Conservation (phyloP, 2,797 vertebrate species). For the Urosaurus nigricauda region DNA sequence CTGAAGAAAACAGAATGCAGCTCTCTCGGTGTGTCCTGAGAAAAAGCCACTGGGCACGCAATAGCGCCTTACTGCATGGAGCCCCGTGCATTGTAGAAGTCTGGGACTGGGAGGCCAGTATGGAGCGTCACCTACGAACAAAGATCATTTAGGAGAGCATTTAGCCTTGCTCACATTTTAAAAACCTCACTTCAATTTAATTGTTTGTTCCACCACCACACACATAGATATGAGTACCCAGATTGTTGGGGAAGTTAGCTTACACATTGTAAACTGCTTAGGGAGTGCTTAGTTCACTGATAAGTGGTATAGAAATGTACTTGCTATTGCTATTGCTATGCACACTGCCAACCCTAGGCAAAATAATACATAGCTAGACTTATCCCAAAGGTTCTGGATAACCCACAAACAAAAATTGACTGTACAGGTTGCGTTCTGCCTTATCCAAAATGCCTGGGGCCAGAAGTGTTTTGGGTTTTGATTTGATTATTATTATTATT, state of each 20-base stretch:
- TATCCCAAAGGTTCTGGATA: neutral
- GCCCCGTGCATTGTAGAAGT: conserved; percentile 89
- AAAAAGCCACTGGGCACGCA: conserved; percentile 62
- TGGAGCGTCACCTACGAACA: conserved; percentile 90
- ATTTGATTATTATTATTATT: too few relatives aligned
- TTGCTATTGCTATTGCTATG: too few relatives aligned
- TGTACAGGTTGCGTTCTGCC: too few relatives aligned
- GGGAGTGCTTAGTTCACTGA: too few relatives aligned
- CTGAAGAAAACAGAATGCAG: conserved; percentile 34
- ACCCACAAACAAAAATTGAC: neutral
- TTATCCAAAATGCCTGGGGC: too few relatives aligned
- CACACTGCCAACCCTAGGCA: too few relatives aligned
- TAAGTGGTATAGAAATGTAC: too few relatives aligned
- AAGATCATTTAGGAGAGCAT: conserved; percentile 18
- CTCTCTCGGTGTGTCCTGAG: conserved; percentile 47
- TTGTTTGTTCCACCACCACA: neutral
- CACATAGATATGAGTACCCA: neutral
- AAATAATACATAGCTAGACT: too few relatives aligned
- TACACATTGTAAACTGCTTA: too few relatives aligned
- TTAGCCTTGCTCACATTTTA: neutral
- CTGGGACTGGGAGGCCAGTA: conserved; percentile 93
- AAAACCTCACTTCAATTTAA: neutral
- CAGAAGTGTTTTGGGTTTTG: too few relatives aligned
- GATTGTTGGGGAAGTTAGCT: too few relatives aligned
- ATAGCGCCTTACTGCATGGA: conserved; percentile 75